Evolutionary conservation across 1,140 invertebrate genomes (phyloP), one percentile per base, ranked within the genome.

Genomic region (Acromyrmex echinatior): DNA sequence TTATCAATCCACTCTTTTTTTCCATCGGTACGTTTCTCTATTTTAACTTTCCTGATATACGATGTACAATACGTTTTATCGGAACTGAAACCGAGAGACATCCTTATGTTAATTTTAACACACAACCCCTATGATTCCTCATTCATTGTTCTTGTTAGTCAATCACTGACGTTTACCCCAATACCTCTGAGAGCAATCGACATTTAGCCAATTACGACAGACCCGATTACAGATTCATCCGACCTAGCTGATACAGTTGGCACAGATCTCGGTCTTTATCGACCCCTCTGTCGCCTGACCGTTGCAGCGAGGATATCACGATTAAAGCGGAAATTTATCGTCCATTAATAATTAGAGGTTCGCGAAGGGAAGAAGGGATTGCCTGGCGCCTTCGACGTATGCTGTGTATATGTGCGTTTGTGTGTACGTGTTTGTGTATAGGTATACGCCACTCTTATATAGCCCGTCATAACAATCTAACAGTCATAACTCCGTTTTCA

Each of bases 251-350:
- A 85, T 79, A 78, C 49, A 53, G 12, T 78, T 84, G 89, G 86
- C 74, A 87, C 68, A 39, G 85, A 89, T 87, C 74, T 81, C 78
- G 86, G 78, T 70, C 79, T 84, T 71, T 65, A 79, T 88, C 51
- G 89, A 87, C 51, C 73, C 62, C 51, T 63, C 58, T 56, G 31
- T 53, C 25, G 31, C 28, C 25, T 66, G 51, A 73, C 45, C 49
- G 45, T 71, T 80, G 53, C 56, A 68, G 62, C 14, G 31, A 73
- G 86, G 45, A 79, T 35, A 71, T 39, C 21, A 6, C 80, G 51
- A 88, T 91, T 86, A 79, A 86, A 78, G 74, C 77, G 21, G 81
- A 86, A 87, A 90, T 91, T 91, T 91, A 90, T 78, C 56, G 62
- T 45, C 53, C 66, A 85, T 90, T 91, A 88, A 91, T 90, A 88